Conservation (phyloP, 2,888 invertebrate genomes). For the Deroplatys truncata region DNA sequence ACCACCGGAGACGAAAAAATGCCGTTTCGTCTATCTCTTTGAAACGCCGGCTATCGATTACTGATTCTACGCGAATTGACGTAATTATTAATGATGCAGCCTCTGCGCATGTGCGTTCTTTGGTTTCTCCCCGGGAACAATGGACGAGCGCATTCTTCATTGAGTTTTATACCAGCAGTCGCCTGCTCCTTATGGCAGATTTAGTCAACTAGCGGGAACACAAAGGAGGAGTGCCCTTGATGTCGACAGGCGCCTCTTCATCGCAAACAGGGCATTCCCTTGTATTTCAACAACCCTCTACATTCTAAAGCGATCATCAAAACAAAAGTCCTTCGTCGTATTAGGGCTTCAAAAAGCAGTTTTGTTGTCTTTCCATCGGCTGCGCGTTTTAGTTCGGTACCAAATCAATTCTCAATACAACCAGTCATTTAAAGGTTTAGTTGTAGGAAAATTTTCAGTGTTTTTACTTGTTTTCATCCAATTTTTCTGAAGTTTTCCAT, state of each 20-base stretch:
- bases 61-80: background rate
- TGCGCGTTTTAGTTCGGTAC: too few species aligned
- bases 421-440: too few species aligned
- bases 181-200: background rate
- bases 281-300: background rate
- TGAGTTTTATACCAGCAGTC: background rate
- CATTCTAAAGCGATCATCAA: background rate
- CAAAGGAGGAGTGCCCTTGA: background rate
- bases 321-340: too few species aligned
- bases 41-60: background rate
- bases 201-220: background rate
- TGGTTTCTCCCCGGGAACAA: background rate
- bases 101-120: background rate
- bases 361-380: too few species aligned
- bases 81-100: background rate
- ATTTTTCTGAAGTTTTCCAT: too few species aligned
- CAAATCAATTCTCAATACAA: too few species aligned
- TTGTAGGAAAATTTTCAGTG: too few species aligned
- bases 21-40: background rate
- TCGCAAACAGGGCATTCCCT: background rate
- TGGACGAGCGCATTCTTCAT: background rate
- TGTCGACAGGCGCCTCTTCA: background rate
- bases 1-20: background rate
- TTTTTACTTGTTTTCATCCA: too few species aligned
- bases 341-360: too few species aligned